Evolutionary conservation across 2,888 invertebrate genomes (phyloP).

Genomic region (Microctonus hyperodae): DNA sequence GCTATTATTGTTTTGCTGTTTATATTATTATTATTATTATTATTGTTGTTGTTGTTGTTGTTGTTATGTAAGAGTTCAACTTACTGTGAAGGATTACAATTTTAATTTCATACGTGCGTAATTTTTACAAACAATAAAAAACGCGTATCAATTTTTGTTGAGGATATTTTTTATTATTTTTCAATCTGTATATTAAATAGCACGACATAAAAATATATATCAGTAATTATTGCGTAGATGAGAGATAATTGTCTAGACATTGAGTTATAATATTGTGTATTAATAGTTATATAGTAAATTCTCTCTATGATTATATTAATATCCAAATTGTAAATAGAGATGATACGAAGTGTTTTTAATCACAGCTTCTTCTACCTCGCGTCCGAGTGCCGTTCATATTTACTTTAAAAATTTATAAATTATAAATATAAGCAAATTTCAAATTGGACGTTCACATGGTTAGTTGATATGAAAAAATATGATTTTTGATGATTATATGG

Average conservation of each 20-base stretch:
- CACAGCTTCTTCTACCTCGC: neutral
- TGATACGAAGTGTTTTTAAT: constrained; percentile 29
- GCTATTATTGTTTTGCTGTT: neutral
- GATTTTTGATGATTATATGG: neutral
- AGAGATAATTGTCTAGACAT: neutral
- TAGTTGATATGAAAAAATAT: neutral
- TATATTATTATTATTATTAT: too few species aligned
- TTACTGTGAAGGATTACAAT: constrained; percentile 2
- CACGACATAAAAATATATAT: constrained; percentile 5
- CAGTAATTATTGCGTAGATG: neutral
- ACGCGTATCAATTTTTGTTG: neutral
- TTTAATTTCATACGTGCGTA: constrained; percentile 4
- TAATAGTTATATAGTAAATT: constrained; percentile 13
- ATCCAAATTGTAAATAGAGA: constrained; percentile 45
- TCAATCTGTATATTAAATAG: constrained; percentile 11
- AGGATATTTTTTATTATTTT: neutral
- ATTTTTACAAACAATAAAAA: neutral
- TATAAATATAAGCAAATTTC: too few species aligned
- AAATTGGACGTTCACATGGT: too few species aligned
- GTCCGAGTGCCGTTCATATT: neutral
- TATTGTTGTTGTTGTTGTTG: neutral
- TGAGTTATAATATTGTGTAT: constrained; percentile 11
- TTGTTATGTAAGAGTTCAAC: neutral
- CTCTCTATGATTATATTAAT: constrained; percentile 25
- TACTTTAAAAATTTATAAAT: neutral